Evolutionary conservation across 2,113 vertebrate genomes (phyloP).

Genomic region (Strigops habroptila): DNA sequence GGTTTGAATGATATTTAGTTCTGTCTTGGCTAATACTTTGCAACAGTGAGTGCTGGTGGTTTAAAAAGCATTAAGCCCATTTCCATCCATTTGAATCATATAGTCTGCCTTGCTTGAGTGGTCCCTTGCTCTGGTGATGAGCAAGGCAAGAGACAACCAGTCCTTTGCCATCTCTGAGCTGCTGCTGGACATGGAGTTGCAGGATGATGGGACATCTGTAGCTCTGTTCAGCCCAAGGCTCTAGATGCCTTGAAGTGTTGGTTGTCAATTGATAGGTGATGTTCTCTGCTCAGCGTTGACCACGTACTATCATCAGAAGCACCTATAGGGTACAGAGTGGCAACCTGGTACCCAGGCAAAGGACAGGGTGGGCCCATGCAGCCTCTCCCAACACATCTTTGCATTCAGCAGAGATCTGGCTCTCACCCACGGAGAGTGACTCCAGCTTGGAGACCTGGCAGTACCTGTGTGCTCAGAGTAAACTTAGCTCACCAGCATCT

Average conservation of each 20-base stretch:
- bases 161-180: background rate
- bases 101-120: background rate
- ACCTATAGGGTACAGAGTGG: too few species aligned
- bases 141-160: background rate
- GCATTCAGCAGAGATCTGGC: background rate
- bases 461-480: background rate
- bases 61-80: background rate
- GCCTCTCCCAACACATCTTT: background rate
- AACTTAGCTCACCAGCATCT: background rate
- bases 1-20: background rate
- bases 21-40: background rate
- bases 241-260: background rate
- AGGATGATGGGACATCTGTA: fast-evolving
- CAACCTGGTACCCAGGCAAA: background rate
- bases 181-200: background rate
- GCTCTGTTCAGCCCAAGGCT: background rate
- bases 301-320: background rate
- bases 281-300: background rate
- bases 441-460: background rate
- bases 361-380: background rate
- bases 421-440: fast-evolving
- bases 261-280: background rate
- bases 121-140: background rate
- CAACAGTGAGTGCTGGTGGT: background rate
- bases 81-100: background rate